Evolutionary conservation across 2,888 invertebrate species (phyloP), one percentile per base, ranked within the genome.

Genomic region (Cyaniris semiargus): DNA sequence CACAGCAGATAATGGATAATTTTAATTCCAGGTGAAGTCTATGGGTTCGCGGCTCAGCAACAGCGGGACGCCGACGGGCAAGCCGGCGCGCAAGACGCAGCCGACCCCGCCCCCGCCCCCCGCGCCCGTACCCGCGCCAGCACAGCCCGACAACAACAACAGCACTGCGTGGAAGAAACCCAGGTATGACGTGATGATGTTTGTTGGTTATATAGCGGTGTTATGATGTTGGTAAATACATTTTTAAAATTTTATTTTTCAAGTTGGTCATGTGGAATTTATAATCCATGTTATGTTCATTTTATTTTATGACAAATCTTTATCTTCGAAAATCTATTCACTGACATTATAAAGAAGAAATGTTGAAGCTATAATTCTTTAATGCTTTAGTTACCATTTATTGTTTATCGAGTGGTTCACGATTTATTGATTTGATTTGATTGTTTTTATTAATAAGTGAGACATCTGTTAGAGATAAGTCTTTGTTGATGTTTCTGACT

Each of bases 121-220:
- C 78, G 8, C 78, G 31, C 6, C 76, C 71, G 31, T 79, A 6
- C 44, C 79, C 21, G 48, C 80, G 0, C 44, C 81, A 4, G 78
- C 81, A 6, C 34, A n/a, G 21, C 78, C 81, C 0, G 89, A 91
- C 80, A 93, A 93, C 85, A 93, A 91, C 83, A 93, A 91, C 85
- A 85, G 84, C 0, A 86, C 91, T 15, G 86, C 90, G 0, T 90
- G 92, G 92, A 93, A 93, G 85, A 94, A 94, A 81, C 91, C 92
- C 83, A 93, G 91, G 93, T 94, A 88, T 27, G 27, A 15, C 15
- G 27, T 15, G 27, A 10, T 75, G 75, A 75, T 70, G 76, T 44
- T 70, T 58, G 53, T 1, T 3, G 27, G 27, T 27, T 27, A n/a
- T 58, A 8, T 66, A 66, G n/a, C n/a, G 5, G 34, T 18, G 15